These are phyloP conservation scores for Stylophora pistillata DNA, from an alignment of 64 coral and sea anemone genomes.

Conservation along the genomic window DNA sequence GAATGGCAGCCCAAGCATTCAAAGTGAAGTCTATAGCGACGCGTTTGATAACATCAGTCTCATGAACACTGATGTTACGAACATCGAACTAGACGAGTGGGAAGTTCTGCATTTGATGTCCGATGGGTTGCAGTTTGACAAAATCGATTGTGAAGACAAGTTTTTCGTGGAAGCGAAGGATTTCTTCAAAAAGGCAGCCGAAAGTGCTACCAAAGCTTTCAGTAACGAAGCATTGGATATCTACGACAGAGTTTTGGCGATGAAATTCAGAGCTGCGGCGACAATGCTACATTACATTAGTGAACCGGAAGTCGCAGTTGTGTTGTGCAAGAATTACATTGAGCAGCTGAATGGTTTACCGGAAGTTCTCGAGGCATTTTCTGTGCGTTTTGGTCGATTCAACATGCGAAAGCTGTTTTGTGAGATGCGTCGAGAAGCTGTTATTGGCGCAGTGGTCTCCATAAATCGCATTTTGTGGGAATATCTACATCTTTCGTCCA, in stretches of 20 bases:
- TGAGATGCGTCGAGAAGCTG: conserved; percentile 60
- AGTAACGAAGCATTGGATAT: conserved; percentile 69
- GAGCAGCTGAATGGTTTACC: conserved; percentile 69
- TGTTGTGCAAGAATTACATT: conserved; percentile 57
- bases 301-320: conserved; percentile 64
- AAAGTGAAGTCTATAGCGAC: conserved; percentile 5
- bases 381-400: conserved; percentile 56
- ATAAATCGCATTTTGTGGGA: conserved; percentile 76
- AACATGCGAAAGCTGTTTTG: conserved; percentile 54
- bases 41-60: conserved; percentile 21
- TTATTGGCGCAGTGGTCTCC: conserved; percentile 49
- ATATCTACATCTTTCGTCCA: conserved; percentile 43
- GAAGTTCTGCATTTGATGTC: conserved; percentile 59
- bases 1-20: background rate
- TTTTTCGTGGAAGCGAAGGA: conserved; percentile 60
- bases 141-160: conserved; percentile 45
- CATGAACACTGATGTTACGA: conserved; percentile 12
- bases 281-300: conserved; percentile 69
- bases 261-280: conserved; percentile 73
- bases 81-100: conserved; percentile 53
- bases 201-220: conserved; percentile 58
- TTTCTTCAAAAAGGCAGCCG: conserved; percentile 53
- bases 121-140: conserved; percentile 29
- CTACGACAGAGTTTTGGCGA: conserved; percentile 66
- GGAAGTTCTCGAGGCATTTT: conserved; percentile 56